Conservation (phyloP, 2,888 invertebrate genomes). For the Podabrus alpinus region DNA sequence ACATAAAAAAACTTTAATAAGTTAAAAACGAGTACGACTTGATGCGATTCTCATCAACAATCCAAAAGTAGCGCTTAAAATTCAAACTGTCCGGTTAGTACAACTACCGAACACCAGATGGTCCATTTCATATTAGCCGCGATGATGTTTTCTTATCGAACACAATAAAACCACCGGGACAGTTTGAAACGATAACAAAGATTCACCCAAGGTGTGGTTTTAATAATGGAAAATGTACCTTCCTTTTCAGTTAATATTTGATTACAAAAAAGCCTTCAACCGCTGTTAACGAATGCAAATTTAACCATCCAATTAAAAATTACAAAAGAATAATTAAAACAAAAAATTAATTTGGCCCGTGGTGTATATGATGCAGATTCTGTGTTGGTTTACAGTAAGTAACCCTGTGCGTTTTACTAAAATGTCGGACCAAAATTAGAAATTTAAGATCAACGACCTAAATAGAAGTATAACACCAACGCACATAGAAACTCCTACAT, state of each 20-base stretch:
- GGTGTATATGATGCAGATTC: not conserved
- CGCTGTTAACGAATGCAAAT: constrained; percentile 21
- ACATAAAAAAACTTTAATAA: constrained; percentile 13
- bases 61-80: not conserved
- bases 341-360: not conserved
- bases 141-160: not conserved
- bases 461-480: constrained; percentile 49
- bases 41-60: not conserved
- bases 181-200: not conserved
- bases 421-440: constrained; percentile 15
- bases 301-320: constrained; percentile 30
- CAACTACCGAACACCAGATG: not conserved
- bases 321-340: not conserved
- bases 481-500: constrained; percentile 46
- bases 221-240: not conserved
- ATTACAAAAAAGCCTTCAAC: constrained; percentile 14
- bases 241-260: not conserved
- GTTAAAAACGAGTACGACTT: not conserved
- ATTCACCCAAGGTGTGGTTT: not conserved
- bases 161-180: not conserved
- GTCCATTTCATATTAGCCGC: not conserved
- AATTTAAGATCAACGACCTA: constrained; percentile 46
- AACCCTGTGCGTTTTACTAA: not conserved
- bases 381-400: not conserved
- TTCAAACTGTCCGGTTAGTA: not conserved